phyloP scores from a whole-genome alignment of 1,140 invertebrate species.

The Geopemphigus sp. region DNA sequence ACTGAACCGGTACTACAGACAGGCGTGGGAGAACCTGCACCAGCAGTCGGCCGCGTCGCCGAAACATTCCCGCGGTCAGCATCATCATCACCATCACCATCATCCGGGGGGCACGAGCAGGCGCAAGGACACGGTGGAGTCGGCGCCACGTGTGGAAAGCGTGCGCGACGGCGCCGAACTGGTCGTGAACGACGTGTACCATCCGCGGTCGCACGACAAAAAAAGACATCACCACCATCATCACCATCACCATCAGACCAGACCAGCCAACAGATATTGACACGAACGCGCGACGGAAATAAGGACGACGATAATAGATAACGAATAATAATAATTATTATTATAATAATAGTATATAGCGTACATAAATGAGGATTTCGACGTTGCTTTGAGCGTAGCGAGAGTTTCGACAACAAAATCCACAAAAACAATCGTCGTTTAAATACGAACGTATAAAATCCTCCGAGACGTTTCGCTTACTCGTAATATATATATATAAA shows the following conservation, averaged over 20 bases:
- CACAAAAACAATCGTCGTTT: no score
- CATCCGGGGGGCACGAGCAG: conserved; percentile 57
- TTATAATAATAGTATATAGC: no score
- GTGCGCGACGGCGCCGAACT: conserved; percentile 78
- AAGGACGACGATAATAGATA: neutral
- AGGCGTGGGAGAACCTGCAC: conserved; percentile 89
- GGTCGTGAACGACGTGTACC: conserved; percentile 71
- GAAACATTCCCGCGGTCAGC: conserved; percentile 54
- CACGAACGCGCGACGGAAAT: neutral
- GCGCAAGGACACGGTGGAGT: conserved; percentile 68
- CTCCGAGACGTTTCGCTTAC: no score
- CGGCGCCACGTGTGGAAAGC: conserved; percentile 64
- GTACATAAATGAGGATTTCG: conserved; percentile 16
- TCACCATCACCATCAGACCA: conserved; percentile 64
- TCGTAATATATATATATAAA: no score
- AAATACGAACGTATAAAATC: no score
- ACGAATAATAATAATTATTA: no score
- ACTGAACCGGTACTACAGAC: conserved; percentile 80
- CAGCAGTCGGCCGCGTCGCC: conserved; percentile 74
- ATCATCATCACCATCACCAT: conserved; percentile 52
- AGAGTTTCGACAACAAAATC: neutral
- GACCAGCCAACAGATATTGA: conserved; percentile 22
- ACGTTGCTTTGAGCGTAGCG: neutral
- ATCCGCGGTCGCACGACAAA: conserved; percentile 64
- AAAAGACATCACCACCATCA: conserved; percentile 80